A percentile compares a stretch with the other conserved stretches of the same genome.
These are phyloP conservation scores for Platynereis dumerilii DNA, from an alignment of 2,888 invertebrate genomes.

Conservation along the genomic window DNA sequence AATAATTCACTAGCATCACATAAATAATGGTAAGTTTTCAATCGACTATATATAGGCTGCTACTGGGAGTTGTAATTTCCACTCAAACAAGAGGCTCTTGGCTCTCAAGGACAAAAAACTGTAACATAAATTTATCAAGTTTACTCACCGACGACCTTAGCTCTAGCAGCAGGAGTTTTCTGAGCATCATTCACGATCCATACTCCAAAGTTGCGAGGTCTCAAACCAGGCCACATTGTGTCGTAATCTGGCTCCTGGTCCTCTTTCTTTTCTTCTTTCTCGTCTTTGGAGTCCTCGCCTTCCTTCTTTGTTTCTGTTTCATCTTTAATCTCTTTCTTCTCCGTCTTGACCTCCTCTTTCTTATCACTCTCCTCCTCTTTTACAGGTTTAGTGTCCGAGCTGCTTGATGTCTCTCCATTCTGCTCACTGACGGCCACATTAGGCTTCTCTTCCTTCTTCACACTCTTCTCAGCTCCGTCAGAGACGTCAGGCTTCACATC, in stretches of 20 bases:
- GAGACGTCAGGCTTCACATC: constrained; percentile 10
- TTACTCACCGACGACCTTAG: constrained; percentile 71
- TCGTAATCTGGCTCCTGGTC: too few species aligned
- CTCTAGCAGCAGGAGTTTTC: constrained; percentile 86
- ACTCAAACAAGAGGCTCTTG: too few species aligned
- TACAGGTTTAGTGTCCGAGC: background rate
- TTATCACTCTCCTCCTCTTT: background rate
- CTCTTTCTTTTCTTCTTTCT: too few species aligned
- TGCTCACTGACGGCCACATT: background rate
- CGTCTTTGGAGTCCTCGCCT: background rate
- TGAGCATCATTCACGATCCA: constrained; percentile 92
- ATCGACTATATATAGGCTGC: too few species aligned
- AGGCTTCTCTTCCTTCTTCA: constrained; percentile 5
- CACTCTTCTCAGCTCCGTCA: background rate
- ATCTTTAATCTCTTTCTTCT: background rate
- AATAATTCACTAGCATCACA: too few species aligned
- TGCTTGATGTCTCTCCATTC: background rate
- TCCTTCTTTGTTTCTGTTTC: background rate
- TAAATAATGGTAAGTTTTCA: too few species aligned
- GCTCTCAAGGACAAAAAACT: too few species aligned
- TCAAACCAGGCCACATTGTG: constrained; percentile 30
- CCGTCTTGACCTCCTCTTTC: background rate
- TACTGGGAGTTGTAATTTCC: too few species aligned
- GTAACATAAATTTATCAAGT: background rate
- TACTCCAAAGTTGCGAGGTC: constrained; percentile 81